These are phyloP conservation scores for Exaiptasia diaphana DNA, from an alignment of 64 coral and sea anemone species.

Conservation along the genomic window DNA sequence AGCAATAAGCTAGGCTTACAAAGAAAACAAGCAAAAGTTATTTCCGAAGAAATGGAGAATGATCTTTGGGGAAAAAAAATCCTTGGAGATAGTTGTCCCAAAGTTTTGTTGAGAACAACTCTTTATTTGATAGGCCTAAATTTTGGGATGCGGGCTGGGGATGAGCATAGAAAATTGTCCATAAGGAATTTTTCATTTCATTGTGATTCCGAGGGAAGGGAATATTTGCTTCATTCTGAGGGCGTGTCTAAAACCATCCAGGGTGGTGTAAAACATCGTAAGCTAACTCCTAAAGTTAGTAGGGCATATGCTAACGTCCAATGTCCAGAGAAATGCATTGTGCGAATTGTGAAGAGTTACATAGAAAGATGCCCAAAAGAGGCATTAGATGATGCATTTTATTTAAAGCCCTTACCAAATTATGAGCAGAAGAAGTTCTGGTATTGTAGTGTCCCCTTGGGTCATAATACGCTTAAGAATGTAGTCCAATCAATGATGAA, in stretches of 20 bases:
- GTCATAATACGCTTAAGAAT: not conserved
- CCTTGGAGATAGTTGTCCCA: not conserved
- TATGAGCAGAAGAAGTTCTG: conserved; percentile 17
- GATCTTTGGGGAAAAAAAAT: no score
- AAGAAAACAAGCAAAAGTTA: no score
- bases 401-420: conserved; percentile 47
- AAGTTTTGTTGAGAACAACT: conserved; percentile 25
- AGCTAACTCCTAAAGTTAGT: not conserved
- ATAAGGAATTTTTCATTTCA: conserved; percentile 7
- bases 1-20: no score
- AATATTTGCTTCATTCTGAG: not conserved
- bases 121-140: conserved; percentile 19
- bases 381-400: conserved; percentile 10
- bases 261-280: conserved; percentile 13
- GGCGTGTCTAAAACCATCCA: conserved; percentile 12
- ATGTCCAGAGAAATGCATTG: no score
- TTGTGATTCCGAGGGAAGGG: conserved; percentile 13
- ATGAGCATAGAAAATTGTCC: conserved; percentile 16
- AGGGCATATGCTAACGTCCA: conserved; percentile 2
- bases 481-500: not conserved
- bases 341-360: no score
- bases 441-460: conserved; percentile 29
- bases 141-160: conserved; percentile 23
- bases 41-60: no score
- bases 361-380: no score